Evolutionary conservation across 2,113 vertebrate genomes (phyloP).

Genomic region (Rhinogobius similis): DNA sequence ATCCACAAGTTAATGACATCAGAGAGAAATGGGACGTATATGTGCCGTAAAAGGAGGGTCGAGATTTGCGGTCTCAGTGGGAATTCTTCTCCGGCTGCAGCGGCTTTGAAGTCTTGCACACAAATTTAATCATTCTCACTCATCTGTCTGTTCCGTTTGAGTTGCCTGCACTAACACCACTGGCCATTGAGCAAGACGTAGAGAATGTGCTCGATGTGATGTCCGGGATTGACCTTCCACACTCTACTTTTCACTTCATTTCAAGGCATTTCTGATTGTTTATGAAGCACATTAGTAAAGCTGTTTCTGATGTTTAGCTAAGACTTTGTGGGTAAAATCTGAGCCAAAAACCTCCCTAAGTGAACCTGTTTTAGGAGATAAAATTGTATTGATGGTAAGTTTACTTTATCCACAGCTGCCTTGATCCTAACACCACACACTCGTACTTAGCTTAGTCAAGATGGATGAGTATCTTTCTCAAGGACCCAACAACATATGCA

Average conservation of each 20-base stretch:
- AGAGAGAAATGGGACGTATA: conserved; percentile 34
- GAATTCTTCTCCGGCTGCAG: conserved; percentile 39
- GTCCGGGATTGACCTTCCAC: conserved; percentile 32
- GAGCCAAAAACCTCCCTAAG: too few species aligned
- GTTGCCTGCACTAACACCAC: conserved; percentile 29
- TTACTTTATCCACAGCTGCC: too few species aligned
- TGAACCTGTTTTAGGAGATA: too few species aligned
- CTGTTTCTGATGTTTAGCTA: too few species aligned
- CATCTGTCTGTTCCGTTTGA: conserved; percentile 48
- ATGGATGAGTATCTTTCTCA: too few species aligned
- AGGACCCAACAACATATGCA: background rate
- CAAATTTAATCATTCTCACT: conserved; percentile 55
- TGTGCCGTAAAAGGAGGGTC: conserved; percentile 33
- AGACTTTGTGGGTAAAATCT: too few species aligned
- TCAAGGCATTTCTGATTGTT: background rate
- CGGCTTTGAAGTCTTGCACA: conserved; percentile 50
- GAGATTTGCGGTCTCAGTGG: conserved; percentile 24
- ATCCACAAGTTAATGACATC: conserved; percentile 23
- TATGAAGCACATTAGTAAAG: too few species aligned
- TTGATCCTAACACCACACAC: too few species aligned
- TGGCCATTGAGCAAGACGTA: conserved; percentile 40
- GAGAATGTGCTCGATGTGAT: conserved; percentile 6
- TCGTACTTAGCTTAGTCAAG: too few species aligned
- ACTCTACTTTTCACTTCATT: background rate
- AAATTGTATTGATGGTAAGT: too few species aligned